A percentile compares a stretch with the other conserved stretches of the same genome.
Conservation (phyloP, 2,888 invertebrate genomes). For the Nomada fucata region DNA sequence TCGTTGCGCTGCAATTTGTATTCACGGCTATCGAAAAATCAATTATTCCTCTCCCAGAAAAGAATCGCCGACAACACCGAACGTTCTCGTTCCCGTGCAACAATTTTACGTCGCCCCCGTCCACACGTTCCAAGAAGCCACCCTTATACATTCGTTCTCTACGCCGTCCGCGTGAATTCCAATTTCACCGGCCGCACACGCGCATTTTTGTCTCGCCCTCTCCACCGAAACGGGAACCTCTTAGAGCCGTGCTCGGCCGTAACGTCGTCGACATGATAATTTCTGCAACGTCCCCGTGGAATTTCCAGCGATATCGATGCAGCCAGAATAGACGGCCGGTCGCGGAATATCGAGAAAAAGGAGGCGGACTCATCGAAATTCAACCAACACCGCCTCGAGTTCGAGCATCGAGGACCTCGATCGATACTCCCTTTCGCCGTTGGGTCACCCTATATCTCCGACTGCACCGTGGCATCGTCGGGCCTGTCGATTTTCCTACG, state of each 20-base stretch:
- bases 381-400: slow-evolving; percentile 35
- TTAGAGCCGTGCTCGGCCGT: slow-evolving; percentile 26
- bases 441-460: too few relatives aligned
- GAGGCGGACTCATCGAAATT: slow-evolving; percentile 58
- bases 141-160: too few relatives aligned
- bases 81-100: too few relatives aligned
- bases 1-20: too few relatives aligned
- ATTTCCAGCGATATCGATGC: slow-evolving; percentile 1
- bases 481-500: slow-evolving; percentile 51
- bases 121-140: too few relatives aligned
- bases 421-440: slow-evolving; percentile 52
- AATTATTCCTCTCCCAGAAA: too few relatives aligned
- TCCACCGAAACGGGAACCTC: slow-evolving; percentile 3
- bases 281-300: slow-evolving; percentile 36
- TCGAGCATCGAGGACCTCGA: slow-evolving; percentile 48
- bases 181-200: background rate
- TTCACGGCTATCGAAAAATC: too few relatives aligned
- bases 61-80: too few relatives aligned
- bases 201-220: too few relatives aligned
- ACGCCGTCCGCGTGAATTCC: too few relatives aligned
- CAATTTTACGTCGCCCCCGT: too few relatives aligned
- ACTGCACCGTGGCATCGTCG: background rate
- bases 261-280: slow-evolving; percentile 53
- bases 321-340: slow-evolving; percentile 2
- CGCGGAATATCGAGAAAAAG: slow-evolving; percentile 1